Evolutionary conservation across 2,797 vertebrate genomes (phyloP).

Genomic region (Microctenopoma steveboyesi): DNA sequence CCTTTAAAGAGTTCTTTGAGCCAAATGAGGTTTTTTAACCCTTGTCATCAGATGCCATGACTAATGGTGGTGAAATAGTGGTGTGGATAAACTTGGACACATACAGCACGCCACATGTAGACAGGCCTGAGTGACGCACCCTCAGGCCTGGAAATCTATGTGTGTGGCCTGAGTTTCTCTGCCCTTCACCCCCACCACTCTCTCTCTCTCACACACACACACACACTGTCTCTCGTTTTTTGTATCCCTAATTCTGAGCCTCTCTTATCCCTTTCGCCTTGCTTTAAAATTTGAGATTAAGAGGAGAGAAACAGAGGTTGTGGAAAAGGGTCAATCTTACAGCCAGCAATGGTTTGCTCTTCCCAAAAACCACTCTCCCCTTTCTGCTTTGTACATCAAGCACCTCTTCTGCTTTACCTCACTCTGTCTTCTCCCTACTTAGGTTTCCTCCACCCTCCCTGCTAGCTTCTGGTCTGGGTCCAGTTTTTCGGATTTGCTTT

Average conservation of each 20-base stretch:
- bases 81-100: constrained; percentile 74
- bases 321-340: constrained; percentile 41
- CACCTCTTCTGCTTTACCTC: constrained; percentile 9
- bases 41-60: constrained; percentile 69
- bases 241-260: constrained; percentile 30
- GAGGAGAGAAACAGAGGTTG: constrained; percentile 27
- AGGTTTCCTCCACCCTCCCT: constrained; percentile 22
- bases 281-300: constrained; percentile 46
- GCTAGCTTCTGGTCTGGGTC: constrained; percentile 34
- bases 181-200: constrained; percentile 7
- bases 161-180: constrained; percentile 74
- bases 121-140: constrained; percentile 71
- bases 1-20: constrained; percentile 46
- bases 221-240: constrained; percentile 1
- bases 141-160: constrained; percentile 69
- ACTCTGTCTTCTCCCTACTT: constrained; percentile 1
- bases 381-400: constrained; percentile 23
- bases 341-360: constrained; percentile 37
- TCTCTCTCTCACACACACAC: neutral
- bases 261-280: constrained; percentile 30
- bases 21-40: constrained; percentile 46
- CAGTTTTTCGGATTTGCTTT: constrained; percentile 25
- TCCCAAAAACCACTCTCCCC: constrained; percentile 13
- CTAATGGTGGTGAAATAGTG: constrained; percentile 69
- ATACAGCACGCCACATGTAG: constrained; percentile 66